Percentiles rank a stretch among this genome's conserved stretches.
phyloP scores from a whole-genome alignment of 2,113 vertebrate species.

The Muntiacus reevesi region DNA sequence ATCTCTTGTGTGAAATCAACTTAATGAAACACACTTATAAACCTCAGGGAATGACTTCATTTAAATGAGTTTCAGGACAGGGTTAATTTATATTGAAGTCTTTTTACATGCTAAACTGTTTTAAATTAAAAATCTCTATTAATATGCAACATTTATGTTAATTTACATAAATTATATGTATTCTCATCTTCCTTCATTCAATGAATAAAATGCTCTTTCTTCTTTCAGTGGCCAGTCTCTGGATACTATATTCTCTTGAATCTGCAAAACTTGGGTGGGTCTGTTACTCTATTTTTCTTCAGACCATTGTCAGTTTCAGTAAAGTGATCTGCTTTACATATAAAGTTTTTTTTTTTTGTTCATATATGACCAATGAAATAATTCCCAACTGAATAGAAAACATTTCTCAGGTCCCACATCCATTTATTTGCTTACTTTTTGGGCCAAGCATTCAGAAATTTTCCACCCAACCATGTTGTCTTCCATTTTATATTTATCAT shows the following conservation, averaged over 20 bases:
- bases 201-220: not conserved
- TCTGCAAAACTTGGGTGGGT: not conserved
- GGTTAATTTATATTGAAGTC: not conserved
- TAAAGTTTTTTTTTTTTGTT: not conserved
- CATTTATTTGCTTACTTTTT: not conserved
- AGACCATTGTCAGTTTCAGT: not conserved
- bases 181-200: not conserved
- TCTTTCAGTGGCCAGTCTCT: not conserved
- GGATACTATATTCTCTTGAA: fast-evolving
- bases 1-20: not conserved
- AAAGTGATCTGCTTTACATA: not conserved
- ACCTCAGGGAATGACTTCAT: not conserved
- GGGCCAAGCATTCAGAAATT: not conserved
- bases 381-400: not conserved
- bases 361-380: not conserved
- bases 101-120: not conserved
- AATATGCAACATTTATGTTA: not conserved
- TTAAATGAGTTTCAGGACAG: not conserved
- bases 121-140: not conserved
- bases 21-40: not conserved
- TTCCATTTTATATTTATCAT: not conserved
- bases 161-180: not conserved
- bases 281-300: not conserved
- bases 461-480: not conserved
- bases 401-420: not conserved